phyloP scores from a whole-genome alignment of 2,113 vertebrate species.

The Proteles cristata region DNA sequence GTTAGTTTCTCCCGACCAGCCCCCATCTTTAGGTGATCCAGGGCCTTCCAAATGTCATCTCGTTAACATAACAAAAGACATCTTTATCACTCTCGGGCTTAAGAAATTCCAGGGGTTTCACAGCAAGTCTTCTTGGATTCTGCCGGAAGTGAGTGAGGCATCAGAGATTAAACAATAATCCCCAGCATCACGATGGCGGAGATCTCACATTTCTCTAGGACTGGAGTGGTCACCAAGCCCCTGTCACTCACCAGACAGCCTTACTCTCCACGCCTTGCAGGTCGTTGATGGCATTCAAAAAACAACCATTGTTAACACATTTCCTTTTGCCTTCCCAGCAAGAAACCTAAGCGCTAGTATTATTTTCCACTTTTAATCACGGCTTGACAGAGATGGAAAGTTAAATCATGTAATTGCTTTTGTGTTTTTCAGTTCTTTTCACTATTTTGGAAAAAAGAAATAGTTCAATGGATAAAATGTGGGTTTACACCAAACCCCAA shows the following conservation, averaged over 20 bases:
- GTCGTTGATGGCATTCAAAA: constrained; percentile 26
- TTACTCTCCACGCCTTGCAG: not conserved
- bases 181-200: not conserved
- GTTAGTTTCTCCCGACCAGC: not conserved
- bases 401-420: constrained; percentile 70
- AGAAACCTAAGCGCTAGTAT: constrained; percentile 42
- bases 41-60: not conserved
- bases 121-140: not conserved
- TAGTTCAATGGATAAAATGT: constrained; percentile 69
- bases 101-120: not conserved
- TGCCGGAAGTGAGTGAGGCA: not conserved
- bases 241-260: not conserved
- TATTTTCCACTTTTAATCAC: constrained; percentile 78
- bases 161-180: not conserved
- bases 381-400: constrained; percentile 76
- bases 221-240: not conserved
- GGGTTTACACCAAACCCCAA: constrained; percentile 72
- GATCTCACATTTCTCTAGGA: not conserved
- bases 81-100: not conserved
- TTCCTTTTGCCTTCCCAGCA: constrained; percentile 70
- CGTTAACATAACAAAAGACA: constrained; percentile 27
- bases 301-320: constrained; percentile 30
- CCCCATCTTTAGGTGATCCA: not conserved
- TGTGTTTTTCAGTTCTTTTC: constrained; percentile 74
- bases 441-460: constrained; percentile 74